A percentile compares a stretch with the other conserved stretches of the same genome.
Evolutionary conservation across 2,797 vertebrate species (phyloP).

Genomic region (Philypnodon macrostomus): DNA sequence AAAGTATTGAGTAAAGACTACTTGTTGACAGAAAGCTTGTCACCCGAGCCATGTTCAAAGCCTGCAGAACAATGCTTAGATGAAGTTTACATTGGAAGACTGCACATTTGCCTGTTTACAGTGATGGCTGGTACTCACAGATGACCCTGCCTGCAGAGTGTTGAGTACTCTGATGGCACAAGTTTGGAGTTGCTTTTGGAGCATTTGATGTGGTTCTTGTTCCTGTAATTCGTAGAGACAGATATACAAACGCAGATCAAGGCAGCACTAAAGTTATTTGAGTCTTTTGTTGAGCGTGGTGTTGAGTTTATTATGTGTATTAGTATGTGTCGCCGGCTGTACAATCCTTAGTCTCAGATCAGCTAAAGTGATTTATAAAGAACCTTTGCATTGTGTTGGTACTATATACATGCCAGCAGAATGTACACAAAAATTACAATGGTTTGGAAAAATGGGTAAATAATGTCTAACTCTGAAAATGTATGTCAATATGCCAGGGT

Average conservation of each 20-base stretch:
- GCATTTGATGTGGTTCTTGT: conserved; percentile 10
- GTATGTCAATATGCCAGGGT: no score
- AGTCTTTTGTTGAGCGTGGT: not conserved
- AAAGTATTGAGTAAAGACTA: conserved; percentile 4
- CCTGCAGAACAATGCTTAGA: not conserved
- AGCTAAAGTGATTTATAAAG: conserved; percentile 1
- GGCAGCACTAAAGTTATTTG: not conserved
- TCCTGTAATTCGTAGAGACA: conserved; percentile 34
- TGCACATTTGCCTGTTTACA: not conserved
- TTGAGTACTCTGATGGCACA: not conserved
- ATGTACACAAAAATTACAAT: no score
- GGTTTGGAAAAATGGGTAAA: no score
- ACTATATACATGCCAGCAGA: no score
- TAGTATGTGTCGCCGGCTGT: conserved; percentile 1
- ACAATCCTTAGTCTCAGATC: conserved; percentile 10
- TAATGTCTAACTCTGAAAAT: no score
- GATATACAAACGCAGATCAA: conserved; percentile 14
- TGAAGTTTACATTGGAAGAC: conserved; percentile 1
- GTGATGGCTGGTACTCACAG: not conserved
- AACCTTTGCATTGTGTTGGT: not conserved
- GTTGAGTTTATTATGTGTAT: conserved; percentile 13
- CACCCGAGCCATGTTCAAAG: conserved; percentile 20
- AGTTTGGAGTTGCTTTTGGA: conserved; percentile 14
- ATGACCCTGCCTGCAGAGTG: not conserved
- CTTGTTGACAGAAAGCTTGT: conserved; percentile 14